These are phyloP conservation scores for Symphodus melops DNA, from an alignment of 2,113 vertebrate species.

Conservation along the genomic window DNA sequence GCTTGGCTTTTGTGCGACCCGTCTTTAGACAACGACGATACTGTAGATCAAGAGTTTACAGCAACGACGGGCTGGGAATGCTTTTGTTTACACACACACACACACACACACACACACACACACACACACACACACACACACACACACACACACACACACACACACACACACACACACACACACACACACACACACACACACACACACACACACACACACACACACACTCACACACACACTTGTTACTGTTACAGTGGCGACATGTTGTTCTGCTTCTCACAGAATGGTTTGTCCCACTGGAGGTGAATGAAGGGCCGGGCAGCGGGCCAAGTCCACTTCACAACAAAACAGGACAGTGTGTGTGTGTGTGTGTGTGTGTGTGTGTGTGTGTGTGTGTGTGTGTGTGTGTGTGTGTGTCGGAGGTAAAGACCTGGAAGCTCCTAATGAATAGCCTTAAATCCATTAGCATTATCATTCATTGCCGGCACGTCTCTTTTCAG, in stretches of 20 bases:
- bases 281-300: conserved; percentile 39
- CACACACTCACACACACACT: not conserved
- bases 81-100: conserved; percentile 24
- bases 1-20: conserved; percentile 46
- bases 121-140: conserved; percentile 1
- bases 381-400: conserved; percentile 8
- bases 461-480: conserved; percentile 57
- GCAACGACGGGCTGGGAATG: conserved; percentile 40
- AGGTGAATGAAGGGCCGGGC: conserved; percentile 44
- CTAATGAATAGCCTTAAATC: conserved; percentile 51
- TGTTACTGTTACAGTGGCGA: conserved; percentile 1
- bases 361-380: conserved; percentile 10
- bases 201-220: conserved; percentile 16
- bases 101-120: not conserved
- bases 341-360: conserved; percentile 26
- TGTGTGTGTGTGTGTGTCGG: not conserved
- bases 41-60: conserved; percentile 60
- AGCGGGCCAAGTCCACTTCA: conserved; percentile 46
- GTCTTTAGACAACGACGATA: conserved; percentile 45
- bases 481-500: conserved; percentile 42
- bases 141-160: no score
- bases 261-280: conserved; percentile 37
- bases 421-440: conserved; percentile 22
- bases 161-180: conserved; percentile 1
- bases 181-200: conserved; percentile 21